Base-by-base conservation (phyloP, 2,888 invertebrate species). In the Epirrhoe tristata region DNA sequence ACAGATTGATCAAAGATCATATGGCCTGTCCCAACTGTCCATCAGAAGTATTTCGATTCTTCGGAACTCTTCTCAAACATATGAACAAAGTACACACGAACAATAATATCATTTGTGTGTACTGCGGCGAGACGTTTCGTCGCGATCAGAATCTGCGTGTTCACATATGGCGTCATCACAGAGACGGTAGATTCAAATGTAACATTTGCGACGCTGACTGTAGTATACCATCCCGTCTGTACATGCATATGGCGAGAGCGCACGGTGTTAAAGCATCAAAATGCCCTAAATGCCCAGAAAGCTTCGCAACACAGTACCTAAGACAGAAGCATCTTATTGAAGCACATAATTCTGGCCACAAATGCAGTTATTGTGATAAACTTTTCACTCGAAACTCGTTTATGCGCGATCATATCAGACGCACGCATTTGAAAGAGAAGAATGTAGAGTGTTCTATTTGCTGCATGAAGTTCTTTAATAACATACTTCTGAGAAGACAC, bases 291-390 rank as follows among this genome's bases (percentile, higher is more conserved):
- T 93, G 93, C 52, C 76, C 89, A 0, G 91, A 93, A 71, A 76
- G 81, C 0, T 95, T 95, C 62, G 87, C 94, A 0, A 94, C 94
- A 0, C 93, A 94, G 10, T 92, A 94, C 36, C 83, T 94, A 12
- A 79, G 95, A 0, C 93, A 91, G 55, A 92, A 94, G 68, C 95
- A 95, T 77, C 78, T 94, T 73, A 94, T 94, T 6, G 91, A 93
- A 0, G 94, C 89, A n/a, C 93, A 93, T 67, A 83, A 91, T 56
- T 88, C 89, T 0, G 93, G 93, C 0, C 91, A 92, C 67, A 92
- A 92, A 66, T 93, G 93, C 61, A 77, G 85, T 0, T 90, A 88
- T 56, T 94, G 94, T 59, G 88, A 86, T 0, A 93, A 93, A 68
- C 72, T 90, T 0, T 94, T 94, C 51, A 90, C 88, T 0, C 74